phyloP scores from a whole-genome alignment of 2,113 vertebrate species.

The Azemiops feae region DNA sequence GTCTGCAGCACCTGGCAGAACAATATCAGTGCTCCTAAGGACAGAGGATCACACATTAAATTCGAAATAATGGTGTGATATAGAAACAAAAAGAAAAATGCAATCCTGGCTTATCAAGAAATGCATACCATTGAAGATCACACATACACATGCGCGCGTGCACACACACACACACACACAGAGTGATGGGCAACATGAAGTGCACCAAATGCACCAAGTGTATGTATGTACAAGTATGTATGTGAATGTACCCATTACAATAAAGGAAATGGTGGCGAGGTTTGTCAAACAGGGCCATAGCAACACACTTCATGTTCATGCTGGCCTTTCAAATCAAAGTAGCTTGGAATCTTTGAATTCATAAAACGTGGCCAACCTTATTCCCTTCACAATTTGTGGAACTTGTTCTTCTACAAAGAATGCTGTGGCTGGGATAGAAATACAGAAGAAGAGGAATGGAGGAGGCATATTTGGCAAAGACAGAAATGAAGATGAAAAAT shows the following conservation, averaged over 20 bases:
- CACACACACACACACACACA: neutral
- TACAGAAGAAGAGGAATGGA: neutral
- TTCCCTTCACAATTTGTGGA: neutral
- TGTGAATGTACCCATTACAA: neutral
- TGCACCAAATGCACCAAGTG: neutral
- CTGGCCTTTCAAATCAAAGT: neutral
- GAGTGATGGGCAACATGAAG: neutral
- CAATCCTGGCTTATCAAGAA: neutral
- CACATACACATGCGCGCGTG: neutral
- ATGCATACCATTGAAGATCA: neutral
- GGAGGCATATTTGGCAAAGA: neutral
- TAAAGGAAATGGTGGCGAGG: neutral
- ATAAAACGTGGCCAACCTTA: neutral
- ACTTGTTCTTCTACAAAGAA: neutral
- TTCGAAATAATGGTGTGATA: constrained; percentile 11
- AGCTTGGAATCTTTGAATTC: neutral
- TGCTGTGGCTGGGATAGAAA: neutral
- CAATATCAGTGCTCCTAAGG: constrained; percentile 18
- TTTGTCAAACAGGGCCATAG: neutral
- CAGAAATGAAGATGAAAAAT: neutral
- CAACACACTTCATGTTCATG: neutral
- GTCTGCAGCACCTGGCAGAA: constrained; percentile 9
- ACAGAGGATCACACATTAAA: constrained; percentile 3
- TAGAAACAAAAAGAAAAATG: neutral
- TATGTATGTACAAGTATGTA: neutral